These are phyloP conservation scores for Cremastinae sp. DNA, from an alignment of 2,888 invertebrate species.

Conservation along the genomic window DNA sequence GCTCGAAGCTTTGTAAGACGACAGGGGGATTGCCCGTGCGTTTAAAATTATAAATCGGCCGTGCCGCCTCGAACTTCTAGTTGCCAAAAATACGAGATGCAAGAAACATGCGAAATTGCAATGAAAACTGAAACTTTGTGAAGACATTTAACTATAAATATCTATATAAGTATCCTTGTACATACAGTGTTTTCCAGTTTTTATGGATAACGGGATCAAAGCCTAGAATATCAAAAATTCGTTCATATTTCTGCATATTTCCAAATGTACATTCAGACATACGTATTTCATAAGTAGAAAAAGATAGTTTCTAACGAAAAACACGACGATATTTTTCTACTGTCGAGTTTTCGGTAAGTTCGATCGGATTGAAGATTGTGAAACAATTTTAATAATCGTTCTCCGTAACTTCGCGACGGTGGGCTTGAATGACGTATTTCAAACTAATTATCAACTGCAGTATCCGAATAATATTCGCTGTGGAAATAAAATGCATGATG, in stretches of 20 bases:
- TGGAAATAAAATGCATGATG: slow-evolving; percentile 45
- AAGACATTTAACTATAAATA: slow-evolving; percentile 23
- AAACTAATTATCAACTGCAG: background rate
- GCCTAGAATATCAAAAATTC: slow-evolving; percentile 21
- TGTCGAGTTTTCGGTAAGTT: slow-evolving; percentile 58
- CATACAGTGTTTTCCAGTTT: slow-evolving; percentile 18
- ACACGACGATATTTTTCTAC: slow-evolving; percentile 37
- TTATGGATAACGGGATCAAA: slow-evolving; percentile 19
- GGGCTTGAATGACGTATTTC: slow-evolving; percentile 36
- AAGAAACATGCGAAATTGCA: slow-evolving; percentile 64
- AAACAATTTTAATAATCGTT: slow-evolving; percentile 25
- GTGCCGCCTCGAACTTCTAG: slow-evolving; percentile 65
- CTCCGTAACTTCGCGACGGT: slow-evolving; percentile 23
- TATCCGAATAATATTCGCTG: slow-evolving; percentile 16
- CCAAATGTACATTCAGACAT: slow-evolving; percentile 19
- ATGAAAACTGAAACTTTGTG: slow-evolving; percentile 61
- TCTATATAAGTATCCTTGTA: slow-evolving; percentile 17
- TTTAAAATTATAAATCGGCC: slow-evolving; percentile 70
- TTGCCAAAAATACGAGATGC: slow-evolving; percentile 68
- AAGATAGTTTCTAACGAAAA: slow-evolving; percentile 37
- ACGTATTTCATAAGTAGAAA: slow-evolving; percentile 45
- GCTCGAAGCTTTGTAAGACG: slow-evolving; percentile 56
- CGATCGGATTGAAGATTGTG: slow-evolving; percentile 5
- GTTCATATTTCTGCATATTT: slow-evolving; percentile 23
- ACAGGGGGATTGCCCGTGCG: slow-evolving; percentile 58